Conservation (phyloP, 2,888 invertebrate genomes). For the Mantis religiosa region DNA sequence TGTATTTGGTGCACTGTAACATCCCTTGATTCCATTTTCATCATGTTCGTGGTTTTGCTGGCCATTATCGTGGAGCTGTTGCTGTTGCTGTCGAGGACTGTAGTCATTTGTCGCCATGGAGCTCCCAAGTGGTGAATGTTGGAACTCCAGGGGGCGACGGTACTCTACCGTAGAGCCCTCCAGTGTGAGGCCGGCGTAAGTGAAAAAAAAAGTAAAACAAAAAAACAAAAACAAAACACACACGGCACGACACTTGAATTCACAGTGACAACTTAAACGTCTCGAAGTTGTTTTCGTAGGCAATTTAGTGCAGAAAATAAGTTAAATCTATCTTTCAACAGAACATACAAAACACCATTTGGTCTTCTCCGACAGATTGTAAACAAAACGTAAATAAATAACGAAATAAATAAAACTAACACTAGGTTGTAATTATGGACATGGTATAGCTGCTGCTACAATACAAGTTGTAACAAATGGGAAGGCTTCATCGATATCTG, state of each 20-base stretch:
- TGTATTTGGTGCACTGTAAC: constrained; percentile 31
- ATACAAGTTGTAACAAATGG: not conserved
- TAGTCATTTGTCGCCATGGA: constrained; percentile 27
- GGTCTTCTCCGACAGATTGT: not conserved
- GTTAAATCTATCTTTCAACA: not conserved
- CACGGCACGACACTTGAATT: not conserved
- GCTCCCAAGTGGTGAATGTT: constrained; percentile 30
- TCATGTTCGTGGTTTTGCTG: constrained; percentile 26
- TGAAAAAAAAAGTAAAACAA: not conserved
- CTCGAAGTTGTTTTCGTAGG: not conserved
- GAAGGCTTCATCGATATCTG: not conserved
- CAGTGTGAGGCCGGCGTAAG: constrained; percentile 42
- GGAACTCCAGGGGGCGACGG: constrained; percentile 44
- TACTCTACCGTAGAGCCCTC: constrained; percentile 56
- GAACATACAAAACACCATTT: not conserved
- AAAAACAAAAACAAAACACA: constrained; percentile 13
- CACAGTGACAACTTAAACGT: not conserved
- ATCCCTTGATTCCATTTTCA: constrained; percentile 25
- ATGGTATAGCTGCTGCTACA: not conserved
- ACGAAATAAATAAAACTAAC: not conserved
- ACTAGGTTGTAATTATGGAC: not conserved
- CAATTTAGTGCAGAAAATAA: not conserved
- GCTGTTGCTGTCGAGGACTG: constrained; percentile 13
- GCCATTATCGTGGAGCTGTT: not conserved
- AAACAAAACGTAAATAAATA: not conserved